Conservation (phyloP, 2,113 vertebrate genomes). For the Crocuta crocuta region DNA sequence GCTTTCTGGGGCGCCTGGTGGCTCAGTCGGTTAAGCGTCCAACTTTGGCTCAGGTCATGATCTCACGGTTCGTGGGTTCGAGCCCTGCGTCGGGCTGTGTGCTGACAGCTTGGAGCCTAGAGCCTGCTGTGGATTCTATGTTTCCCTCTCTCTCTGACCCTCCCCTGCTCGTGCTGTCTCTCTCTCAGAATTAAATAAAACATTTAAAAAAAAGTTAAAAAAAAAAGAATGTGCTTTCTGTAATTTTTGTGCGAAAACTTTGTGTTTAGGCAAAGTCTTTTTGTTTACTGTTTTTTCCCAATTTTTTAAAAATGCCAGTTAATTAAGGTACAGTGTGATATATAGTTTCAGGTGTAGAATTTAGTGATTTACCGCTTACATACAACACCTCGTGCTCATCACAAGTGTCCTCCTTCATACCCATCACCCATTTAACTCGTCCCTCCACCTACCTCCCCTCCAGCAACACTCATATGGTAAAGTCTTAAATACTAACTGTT, state of each 20-base stretch:
- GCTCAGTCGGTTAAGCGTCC: no score
- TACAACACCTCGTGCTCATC: neutral
- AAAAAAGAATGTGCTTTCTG: neutral
- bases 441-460: neutral
- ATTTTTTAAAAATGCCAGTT: neutral
- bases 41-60: no score
- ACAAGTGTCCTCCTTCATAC: neutral
- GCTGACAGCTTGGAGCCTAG: no score
- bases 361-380: neutral
- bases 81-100: no score
- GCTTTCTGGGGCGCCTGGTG: no score
- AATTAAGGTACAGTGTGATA: neutral
- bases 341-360: neutral
- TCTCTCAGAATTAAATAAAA: no score
- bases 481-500: neutral
- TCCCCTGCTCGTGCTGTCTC: no score
- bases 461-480: neutral
- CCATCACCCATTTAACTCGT: neutral
- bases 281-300: neutral
- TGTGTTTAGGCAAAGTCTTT: neutral
- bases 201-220: no score
- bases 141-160: no score
- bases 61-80: no score
- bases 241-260: neutral
- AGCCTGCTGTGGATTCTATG: no score